Base-by-base conservation (phyloP, 2,113 vertebrate species). In the Psittacara wagleri region DNA sequence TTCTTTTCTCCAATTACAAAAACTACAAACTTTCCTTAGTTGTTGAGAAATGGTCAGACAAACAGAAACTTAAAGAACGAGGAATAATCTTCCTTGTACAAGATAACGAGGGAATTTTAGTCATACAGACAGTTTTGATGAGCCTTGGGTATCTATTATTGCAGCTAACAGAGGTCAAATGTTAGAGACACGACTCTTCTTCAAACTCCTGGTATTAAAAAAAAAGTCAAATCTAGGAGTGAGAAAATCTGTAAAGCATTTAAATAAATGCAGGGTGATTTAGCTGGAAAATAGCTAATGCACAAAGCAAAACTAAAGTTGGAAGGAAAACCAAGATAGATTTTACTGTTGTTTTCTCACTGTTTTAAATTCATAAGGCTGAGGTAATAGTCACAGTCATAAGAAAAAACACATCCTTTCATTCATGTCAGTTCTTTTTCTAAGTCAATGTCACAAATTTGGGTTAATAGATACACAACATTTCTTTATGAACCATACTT, bases 61-160 rank as follows among this genome's bases (percentile, higher is more conserved):
- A 80, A 75, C 37, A 80, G 23, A 63, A 77, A 78, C 17, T 46
- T 44, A 66, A 81, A 92, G 62, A 83, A 69, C 6, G 70, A 87
- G 72, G 41, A 92, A 89, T 90, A 91, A 83, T 33, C 41, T 94
- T 91, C 78, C 66, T 69, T 51, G 9, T 73, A 39, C 19, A 55
- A 83, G 49, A 7, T 84, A 93, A 83, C 82, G 41, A 92, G 54
- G 44, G 74, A 93, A 94, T 87, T 97, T 86, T 62, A 94, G 78
- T 86, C 48, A 74, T 76, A 77, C 54, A 85, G 63, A 74, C 28
- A 70, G 51, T 69, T 96, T 86, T 82, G 66, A 80, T 41, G 10
- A 39, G 24, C 61, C 39, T 92, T 67, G 88, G 77, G 52, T 85
- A 72, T 73, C 23, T 81, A 80, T 89, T 95, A 94, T 55, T 75